Conservation (phyloP, 53 echinoderm and acorn worm genomes). For the Echinometra lucunter region DNA sequence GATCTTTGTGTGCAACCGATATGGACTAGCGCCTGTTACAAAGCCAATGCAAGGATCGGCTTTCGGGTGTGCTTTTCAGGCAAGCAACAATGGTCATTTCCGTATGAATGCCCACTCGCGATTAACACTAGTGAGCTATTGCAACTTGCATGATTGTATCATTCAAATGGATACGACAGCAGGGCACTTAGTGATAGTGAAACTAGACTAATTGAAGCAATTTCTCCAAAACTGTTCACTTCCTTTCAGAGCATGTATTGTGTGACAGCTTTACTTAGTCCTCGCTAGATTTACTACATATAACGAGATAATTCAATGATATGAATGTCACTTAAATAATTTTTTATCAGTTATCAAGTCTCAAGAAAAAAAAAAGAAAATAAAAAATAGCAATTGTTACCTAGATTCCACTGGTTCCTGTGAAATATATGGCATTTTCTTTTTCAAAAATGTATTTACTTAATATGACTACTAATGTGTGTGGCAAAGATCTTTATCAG, state of each 20-base stretch:
- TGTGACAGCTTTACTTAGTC: not conserved
- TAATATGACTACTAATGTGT: no score
- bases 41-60: not conserved
- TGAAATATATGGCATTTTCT: no score
- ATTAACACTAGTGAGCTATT: no score
- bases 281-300: no score
- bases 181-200: not conserved
- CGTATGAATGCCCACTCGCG: not conserved
- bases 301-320: no score
- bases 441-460: no score
- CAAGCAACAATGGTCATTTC: slow-evolving; percentile 12
- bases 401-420: no score
- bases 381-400: no score
- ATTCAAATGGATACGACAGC: not conserved
- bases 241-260: not conserved
- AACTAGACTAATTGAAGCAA: not conserved
- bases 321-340: no score
- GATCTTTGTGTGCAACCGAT: slow-evolving; percentile 15
- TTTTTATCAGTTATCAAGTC: no score
- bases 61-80: slow-evolving; percentile 15
- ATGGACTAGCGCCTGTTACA: not conserved
- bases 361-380: no score
- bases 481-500: no score
- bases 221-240: not conserved
- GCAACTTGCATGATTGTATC: not conserved